These are phyloP conservation scores for Psettodes erumei DNA, from an alignment of 2,113 vertebrate species.

Conservation along the genomic window DNA sequence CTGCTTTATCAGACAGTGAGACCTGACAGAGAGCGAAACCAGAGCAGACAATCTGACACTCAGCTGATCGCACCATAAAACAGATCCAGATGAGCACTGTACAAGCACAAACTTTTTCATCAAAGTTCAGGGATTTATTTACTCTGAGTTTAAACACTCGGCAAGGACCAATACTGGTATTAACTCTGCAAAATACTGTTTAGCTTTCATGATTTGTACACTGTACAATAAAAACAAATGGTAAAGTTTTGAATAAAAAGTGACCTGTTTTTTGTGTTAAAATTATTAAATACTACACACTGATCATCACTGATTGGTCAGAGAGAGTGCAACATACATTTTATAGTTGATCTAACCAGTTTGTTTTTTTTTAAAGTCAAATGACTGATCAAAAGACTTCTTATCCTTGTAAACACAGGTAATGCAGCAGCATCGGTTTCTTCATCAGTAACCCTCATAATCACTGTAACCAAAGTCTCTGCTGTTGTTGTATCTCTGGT, in stretches of 20 bases:
- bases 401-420: neutral
- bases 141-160: neutral
- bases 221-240: slow-evolving; percentile 18
- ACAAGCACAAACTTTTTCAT: neutral
- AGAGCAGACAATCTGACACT: neutral
- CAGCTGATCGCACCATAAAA: neutral
- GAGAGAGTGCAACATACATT: neutral
- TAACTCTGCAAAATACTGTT: slow-evolving; percentile 15
- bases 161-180: neutral
- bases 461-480: slow-evolving; percentile 55
- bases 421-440: neutral
- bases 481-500: slow-evolving; percentile 81
- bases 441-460: slow-evolving; percentile 84
- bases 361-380: neutral
- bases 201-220: slow-evolving; percentile 10
- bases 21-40: slow-evolving; percentile 52
- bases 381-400: neutral
- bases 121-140: slow-evolving; percentile 17
- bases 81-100: neutral
- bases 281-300: slow-evolving; percentile 7
- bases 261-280: neutral
- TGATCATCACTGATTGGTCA: slow-evolving; percentile 20
- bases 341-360: neutral
- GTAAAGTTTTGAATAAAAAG: slow-evolving; percentile 41
- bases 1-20: slow-evolving; percentile 79